These are phyloP conservation scores for Geococcyx californianus DNA, from an alignment of 2,113 vertebrate genomes.

Conservation along the genomic window DNA sequence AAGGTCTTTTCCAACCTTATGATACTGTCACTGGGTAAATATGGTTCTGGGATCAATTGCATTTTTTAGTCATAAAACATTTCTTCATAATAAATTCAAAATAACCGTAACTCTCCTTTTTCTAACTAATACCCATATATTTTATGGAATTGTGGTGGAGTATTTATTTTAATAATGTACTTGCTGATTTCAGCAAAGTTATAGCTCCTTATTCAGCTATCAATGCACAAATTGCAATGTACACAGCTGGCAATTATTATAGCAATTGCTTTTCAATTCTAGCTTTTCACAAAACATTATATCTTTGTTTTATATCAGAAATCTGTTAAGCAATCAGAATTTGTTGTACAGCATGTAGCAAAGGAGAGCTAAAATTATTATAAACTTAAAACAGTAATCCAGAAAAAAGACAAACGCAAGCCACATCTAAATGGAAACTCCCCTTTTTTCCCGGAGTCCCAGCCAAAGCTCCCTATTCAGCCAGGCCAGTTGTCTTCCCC, in stretches of 20 bases:
- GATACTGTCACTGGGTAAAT: not conserved
- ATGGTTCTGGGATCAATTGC: not conserved
- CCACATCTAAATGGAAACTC: too few species aligned
- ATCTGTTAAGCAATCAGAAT: too few species aligned
- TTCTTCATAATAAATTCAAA: not conserved
- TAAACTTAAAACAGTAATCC: too few species aligned
- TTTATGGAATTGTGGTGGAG: not conserved
- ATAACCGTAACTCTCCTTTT: not conserved
- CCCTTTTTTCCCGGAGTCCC: too few species aligned
- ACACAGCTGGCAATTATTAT: not conserved
- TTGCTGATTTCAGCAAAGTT: not conserved
- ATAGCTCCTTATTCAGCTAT: not conserved
- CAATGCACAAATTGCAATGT: not conserved
- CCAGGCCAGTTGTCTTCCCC: too few species aligned
- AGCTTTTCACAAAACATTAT: not conserved
- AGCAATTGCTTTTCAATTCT: not conserved
- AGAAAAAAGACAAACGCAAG: too few species aligned
- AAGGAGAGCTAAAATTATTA: too few species aligned
- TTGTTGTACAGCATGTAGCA: too few species aligned
- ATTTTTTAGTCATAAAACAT: not conserved
- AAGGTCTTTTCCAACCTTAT: too few species aligned
- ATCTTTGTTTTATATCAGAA: too few species aligned
- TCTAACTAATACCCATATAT: rapidly evolving
- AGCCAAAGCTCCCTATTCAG: too few species aligned
- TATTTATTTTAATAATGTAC: not conserved